Evolutionary conservation across 2,113 vertebrate genomes (phyloP).

Genomic region (Ictidomys tridecemlineatus): DNA sequence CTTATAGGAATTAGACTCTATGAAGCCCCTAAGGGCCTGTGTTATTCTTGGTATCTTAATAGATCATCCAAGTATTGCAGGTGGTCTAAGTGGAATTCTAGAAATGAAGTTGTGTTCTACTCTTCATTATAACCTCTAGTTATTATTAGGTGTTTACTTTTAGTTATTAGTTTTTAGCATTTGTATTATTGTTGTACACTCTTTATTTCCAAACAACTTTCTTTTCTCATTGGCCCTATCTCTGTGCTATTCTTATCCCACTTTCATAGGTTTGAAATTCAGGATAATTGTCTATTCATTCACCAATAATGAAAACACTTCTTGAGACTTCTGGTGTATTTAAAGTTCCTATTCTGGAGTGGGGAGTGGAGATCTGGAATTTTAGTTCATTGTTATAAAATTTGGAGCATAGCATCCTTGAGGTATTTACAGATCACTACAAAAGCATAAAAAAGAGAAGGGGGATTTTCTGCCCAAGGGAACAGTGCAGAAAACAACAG

Average conservation of each 20-base stretch:
- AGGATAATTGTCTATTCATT: not conserved
- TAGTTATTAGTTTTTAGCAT: not conserved
- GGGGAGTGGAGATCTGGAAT: not conserved
- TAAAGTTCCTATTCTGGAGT: not conserved
- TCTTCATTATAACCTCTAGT: not conserved
- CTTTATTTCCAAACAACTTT: not conserved
- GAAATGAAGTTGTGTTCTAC: constrained; percentile 9
- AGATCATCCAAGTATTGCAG: not conserved
- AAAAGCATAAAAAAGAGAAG: not conserved
- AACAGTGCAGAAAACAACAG: not conserved
- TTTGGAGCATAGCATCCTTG: not conserved
- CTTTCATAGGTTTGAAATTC: not conserved
- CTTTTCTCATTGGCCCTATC: not conserved
- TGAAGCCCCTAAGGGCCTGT: not conserved
- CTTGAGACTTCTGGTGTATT: not conserved
- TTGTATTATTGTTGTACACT: not conserved
- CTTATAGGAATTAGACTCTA: not conserved
- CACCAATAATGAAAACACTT: not conserved
- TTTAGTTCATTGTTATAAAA: not conserved
- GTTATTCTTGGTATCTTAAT: not conserved
- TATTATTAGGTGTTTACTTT: not conserved
- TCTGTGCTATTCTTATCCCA: not conserved
- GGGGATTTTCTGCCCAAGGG: not conserved
- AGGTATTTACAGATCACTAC: not conserved
- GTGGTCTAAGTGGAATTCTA: not conserved